Percentiles rank a stretch among this genome's conserved stretches.
These are phyloP conservation scores for Hydrotaea diabolus DNA, from an alignment of 2,888 invertebrate genomes.

Conservation along the genomic window DNA sequence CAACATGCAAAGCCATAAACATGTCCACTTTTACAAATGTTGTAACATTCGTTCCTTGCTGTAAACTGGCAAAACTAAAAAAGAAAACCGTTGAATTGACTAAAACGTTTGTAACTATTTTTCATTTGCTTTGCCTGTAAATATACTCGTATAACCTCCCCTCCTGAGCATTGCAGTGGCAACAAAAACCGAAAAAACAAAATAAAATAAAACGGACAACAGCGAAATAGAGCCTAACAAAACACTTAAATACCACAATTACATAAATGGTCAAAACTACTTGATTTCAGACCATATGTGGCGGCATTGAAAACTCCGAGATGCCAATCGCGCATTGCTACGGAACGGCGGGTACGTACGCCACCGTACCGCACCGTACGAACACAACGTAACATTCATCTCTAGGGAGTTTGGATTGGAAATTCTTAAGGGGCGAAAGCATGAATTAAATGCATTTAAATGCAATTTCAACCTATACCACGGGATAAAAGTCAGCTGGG, in stretches of 20 bases:
- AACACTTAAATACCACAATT: constrained; percentile 63
- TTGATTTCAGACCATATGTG: constrained; percentile 58
- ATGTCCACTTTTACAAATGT: neutral
- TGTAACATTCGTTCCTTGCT: neutral
- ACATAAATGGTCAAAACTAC: constrained; percentile 61
- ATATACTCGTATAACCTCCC: neutral
- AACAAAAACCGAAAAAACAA: neutral
- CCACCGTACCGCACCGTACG: neutral
- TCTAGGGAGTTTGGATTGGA: constrained; percentile 45
- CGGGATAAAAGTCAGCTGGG: no score
- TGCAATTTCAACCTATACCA: neutral
- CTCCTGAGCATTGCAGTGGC: neutral
- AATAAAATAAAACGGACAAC: no score
- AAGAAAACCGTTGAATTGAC: no score
- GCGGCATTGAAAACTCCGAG: constrained; percentile 21
- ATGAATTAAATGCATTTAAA: constrained; percentile 33
- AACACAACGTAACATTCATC: constrained; percentile 12
- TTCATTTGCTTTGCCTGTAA: neutral
- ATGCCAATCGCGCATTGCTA: neutral
- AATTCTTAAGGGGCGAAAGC: constrained; percentile 59
- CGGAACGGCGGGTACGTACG: no score
- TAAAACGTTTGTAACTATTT: neutral
- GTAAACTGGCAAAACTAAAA: neutral
- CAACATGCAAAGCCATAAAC: constrained; percentile 11
- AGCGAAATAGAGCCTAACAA: constrained; percentile 47